Evolutionary conservation across 92 coral and sea anemone genomes (phyloP), one percentile per base, ranked within the genome.

Genomic region (Zoanthus sansibaricus): DNA sequence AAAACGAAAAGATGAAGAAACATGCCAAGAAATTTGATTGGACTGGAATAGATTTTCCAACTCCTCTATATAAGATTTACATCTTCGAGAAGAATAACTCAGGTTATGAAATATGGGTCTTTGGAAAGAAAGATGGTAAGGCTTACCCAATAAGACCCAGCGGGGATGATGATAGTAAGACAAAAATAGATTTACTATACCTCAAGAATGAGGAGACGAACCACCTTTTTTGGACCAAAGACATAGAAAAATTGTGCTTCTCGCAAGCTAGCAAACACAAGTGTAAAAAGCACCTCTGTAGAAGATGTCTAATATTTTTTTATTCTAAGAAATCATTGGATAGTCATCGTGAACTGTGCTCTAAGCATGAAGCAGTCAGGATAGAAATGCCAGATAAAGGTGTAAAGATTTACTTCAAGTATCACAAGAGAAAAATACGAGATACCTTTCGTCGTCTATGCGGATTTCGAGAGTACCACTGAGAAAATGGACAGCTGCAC

Each of bases 171-270:
- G 58, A 64, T 11, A 11, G 33, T 59, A 44, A 72, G 1, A 54
- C 54, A 45, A 78, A 85, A 55, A 79, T 82, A 25, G 25, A 25
- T 25, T 44, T 90, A 21, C 73, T 90, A 0, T 32, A 78, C 0
- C 78, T 90, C 71, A 71, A 86, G 9, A 54, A 86, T 51, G 72
- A 86, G 16, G 61, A 90, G 31, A 79, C 83, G 0, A 90, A 79
- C 78, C 92, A 89, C 67, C 85, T 84, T 76, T 89, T 85, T 52
- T 85, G 87, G 86, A 89, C 85, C 0, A 89, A 89, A 31, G 72
- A 78, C 61, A 78, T 84, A 77, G 0, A 1, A 0, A 90, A 62
- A 54, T 18, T 86, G 11, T 6, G 86, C 25, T 78, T 79, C 12
- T 17, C 84, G 0, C 84, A 90, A n/a, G 47, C 66, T 3, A 74